Percentiles rank a stretch among this genome's conserved stretches.
Evolutionary conservation across 2,113 vertebrate species (phyloP).

Genomic region (Pithys albifrons): DNA sequence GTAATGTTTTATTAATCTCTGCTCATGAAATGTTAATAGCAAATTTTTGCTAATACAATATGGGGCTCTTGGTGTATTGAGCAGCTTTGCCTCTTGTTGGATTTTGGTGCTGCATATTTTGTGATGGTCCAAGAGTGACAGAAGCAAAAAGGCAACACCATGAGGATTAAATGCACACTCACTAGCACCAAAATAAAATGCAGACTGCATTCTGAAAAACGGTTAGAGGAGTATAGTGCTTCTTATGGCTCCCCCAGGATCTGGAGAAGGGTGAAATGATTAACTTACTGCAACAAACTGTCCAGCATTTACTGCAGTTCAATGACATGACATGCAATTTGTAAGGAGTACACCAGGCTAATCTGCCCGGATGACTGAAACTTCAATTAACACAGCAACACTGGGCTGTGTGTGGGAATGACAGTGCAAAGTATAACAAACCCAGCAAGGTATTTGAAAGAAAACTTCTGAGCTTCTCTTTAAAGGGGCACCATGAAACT

Average conservation of each 20-base stretch:
- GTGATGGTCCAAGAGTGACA: not conserved
- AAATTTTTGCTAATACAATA: constrained; percentile 43
- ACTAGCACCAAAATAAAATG: not conserved
- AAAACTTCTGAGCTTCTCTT: not conserved
- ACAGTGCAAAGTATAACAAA: not conserved
- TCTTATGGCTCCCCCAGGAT: not conserved
- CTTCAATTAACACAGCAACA: constrained; percentile 17
- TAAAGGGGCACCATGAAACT: not conserved
- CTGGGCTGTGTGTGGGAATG: not conserved
- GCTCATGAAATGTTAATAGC: constrained; percentile 70
- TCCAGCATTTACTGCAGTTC: constrained; percentile 17
- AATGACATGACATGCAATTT: constrained; percentile 17
- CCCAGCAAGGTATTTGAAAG: not conserved
- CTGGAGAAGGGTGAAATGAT: not conserved
- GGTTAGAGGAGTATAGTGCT: not conserved
- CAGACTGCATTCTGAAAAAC: not conserved
- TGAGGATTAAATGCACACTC: not conserved
- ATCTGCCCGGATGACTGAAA: not conserved
- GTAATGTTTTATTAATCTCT: constrained; percentile 74
- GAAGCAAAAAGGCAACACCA: not conserved
- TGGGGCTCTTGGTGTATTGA: constrained; percentile 1
- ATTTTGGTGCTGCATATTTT: constrained; percentile 22
- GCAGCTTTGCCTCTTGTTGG: not conserved
- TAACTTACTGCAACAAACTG: not conserved
- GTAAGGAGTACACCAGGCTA: not conserved